Conservation (phyloP, 2,888 invertebrate genomes). For the Colostygia pectinataria region DNA sequence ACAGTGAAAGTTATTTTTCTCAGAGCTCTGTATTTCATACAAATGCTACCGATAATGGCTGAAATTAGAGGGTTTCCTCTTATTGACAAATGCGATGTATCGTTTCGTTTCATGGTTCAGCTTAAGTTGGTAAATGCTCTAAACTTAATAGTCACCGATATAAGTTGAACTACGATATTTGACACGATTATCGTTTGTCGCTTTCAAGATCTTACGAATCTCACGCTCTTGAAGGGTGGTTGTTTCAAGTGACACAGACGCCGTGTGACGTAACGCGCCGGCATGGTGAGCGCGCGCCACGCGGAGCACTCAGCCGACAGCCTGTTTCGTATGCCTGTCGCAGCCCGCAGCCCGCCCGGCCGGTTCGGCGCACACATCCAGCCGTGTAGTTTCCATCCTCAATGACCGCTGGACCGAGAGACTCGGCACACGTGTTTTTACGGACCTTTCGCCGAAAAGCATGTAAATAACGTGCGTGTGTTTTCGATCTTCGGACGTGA, state of each 20-base stretch:
- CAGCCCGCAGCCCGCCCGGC: too few species aligned
- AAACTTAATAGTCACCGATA: too few species aligned
- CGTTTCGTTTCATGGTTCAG: too few species aligned
- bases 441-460: conserved; percentile 61
- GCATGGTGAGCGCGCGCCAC: conserved; percentile 47
- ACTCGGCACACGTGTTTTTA: conserved; percentile 82
- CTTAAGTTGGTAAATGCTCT: too few species aligned
- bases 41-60: too few species aligned
- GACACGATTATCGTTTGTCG: too few species aligned
- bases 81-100: too few species aligned
- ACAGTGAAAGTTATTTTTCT: too few species aligned
- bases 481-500: conserved; percentile 45
- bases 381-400: conserved; percentile 74
- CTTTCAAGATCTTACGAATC: too few species aligned
- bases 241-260: conserved; percentile 37
- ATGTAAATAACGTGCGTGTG: conserved; percentile 59
- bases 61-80: too few species aligned
- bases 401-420: conserved; percentile 86
- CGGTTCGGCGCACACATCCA: conserved; percentile 76
- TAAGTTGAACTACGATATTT: too few species aligned
- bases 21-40: too few species aligned
- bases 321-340: conserved; percentile 77
- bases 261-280: conserved; percentile 61
- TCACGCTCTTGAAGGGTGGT: not conserved
- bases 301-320: conserved; percentile 35